Evolutionary conservation across 2,797 vertebrate species (phyloP).

Genomic region (Loriculus beryllinus): DNA sequence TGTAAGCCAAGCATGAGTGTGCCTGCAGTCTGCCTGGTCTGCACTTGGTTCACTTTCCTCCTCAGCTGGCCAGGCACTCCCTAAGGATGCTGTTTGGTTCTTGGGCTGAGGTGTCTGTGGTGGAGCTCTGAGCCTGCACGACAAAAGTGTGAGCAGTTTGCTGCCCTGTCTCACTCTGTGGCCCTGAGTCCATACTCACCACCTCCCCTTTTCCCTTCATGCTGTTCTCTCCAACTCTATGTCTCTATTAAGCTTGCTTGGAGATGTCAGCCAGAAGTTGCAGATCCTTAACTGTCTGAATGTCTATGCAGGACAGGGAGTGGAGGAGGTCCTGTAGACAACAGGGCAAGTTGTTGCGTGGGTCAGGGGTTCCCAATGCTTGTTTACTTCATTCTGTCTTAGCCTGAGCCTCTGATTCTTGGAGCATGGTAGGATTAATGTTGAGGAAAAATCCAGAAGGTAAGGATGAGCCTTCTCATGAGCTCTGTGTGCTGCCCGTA

Average conservation of each 20-base stretch:
- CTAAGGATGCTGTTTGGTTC: background rate
- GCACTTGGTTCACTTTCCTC: background rate
- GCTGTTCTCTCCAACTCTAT: background rate
- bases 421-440: background rate
- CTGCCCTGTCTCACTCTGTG: background rate
- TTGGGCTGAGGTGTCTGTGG: background rate
- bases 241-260: background rate
- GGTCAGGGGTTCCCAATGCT: background rate
- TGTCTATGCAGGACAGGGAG: background rate
- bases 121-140: background rate
- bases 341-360: background rate
- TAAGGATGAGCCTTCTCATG: background rate
- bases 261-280: background rate
- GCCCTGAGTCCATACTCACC: background rate
- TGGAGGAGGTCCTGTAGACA: background rate
- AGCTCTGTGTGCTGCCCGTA: background rate
- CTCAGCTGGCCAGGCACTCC: background rate
- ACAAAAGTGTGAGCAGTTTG: rapidly evolving
- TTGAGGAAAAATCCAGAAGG: background rate
- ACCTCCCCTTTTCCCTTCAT: background rate
- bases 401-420: background rate
- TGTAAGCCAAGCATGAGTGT: rapidly evolving
- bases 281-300: background rate
- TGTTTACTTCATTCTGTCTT: background rate
- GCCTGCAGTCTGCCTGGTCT: background rate